These are phyloP conservation scores for Sanderia malayensis DNA, from an alignment of 30 jellyfish, hydroid and myxozoan species.

Conservation along the genomic window DNA sequence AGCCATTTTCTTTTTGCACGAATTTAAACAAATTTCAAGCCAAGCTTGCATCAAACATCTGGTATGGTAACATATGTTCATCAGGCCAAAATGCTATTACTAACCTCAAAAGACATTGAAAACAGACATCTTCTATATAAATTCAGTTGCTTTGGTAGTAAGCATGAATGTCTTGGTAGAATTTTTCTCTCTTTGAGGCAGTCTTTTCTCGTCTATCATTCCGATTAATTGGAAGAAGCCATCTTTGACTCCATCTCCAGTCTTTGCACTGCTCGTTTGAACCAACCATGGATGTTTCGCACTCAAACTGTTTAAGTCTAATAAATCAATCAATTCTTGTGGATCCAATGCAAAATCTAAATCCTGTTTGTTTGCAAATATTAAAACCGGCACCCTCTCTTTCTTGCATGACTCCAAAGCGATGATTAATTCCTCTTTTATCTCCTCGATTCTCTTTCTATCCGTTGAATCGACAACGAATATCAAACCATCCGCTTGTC, in stretches of 20 bases:
- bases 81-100: no score
- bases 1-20: no score
- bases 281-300: conserved; percentile 69
- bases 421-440: conserved; percentile 53
- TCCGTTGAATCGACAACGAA: conserved; percentile 86
- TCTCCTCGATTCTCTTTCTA: conserved; percentile 74
- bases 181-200: conserved; percentile 19
- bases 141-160: conserved; percentile 53
- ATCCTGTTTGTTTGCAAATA: conserved; percentile 93
- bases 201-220: conserved; percentile 64
- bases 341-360: conserved; percentile 64
- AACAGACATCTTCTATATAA: no score
- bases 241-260: conserved; percentile 83
- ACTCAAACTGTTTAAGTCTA: conserved; percentile 62
- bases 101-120: no score
- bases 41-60: no score
- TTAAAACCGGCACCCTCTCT: conserved; percentile 75
- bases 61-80: no score
- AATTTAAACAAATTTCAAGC: no score
- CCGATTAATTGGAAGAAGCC: conserved; percentile 52
- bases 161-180: conserved; percentile 22
- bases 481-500: conserved; percentile 92
- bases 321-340: conserved; percentile 35
- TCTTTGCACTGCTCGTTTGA: conserved; percentile 78
- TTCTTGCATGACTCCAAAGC: conserved; percentile 58